These are phyloP conservation scores for Aphrophora alni DNA, from an alignment of 2,888 invertebrate species.

Conservation along the genomic window DNA sequence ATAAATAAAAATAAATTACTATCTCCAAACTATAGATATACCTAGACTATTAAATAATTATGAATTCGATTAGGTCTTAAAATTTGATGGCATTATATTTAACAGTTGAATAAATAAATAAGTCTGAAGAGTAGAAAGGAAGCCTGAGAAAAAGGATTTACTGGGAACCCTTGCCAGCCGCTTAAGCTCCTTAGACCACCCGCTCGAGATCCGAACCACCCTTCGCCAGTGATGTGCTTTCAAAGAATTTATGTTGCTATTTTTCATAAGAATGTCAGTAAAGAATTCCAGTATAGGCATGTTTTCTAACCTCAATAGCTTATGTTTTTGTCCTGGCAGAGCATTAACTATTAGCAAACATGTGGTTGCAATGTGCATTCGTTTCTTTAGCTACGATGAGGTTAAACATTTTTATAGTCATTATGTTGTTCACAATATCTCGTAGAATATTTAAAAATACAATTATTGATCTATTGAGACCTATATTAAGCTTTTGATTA, in stretches of 20 bases:
- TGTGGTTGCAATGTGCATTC: no score
- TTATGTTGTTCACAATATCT: no score
- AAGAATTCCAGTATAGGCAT: not conserved
- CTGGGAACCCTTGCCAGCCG: not conserved
- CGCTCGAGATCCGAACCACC: not conserved
- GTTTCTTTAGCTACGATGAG: no score
- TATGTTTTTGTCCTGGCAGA: not conserved
- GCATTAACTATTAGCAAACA: not conserved
- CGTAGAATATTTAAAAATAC: no score
- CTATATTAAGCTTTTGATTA: no score
- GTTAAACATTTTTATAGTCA: no score
- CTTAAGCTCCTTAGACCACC: slow-evolving; percentile 5
- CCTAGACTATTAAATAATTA: no score
- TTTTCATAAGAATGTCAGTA: not conserved
- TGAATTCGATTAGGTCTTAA: no score
- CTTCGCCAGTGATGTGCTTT: not conserved
- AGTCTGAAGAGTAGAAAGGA: not conserved
- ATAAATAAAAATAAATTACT: no score
- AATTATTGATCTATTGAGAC: no score
- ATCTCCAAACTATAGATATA: no score
- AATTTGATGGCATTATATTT: not conserved
- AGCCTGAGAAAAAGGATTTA: not conserved
- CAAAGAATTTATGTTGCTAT: not conserved
- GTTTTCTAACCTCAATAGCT: not conserved
- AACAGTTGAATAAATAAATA: not conserved